Percentiles rank a stretch among this genome's conserved stretches.
phyloP scores from a whole-genome alignment of 1,140 invertebrate species.

The Metopolophium dirhodum region DNA sequence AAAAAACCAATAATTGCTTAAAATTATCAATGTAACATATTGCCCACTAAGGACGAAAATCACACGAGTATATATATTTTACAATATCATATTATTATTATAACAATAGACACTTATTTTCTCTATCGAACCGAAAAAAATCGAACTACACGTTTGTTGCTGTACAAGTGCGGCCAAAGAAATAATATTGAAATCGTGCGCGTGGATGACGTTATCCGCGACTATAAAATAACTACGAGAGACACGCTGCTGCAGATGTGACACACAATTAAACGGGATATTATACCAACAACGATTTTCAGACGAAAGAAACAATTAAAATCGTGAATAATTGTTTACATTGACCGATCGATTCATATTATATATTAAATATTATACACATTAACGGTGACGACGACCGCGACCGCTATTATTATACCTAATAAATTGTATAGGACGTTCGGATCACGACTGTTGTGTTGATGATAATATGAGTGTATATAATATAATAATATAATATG shows the following conservation, averaged over 20 bases:
- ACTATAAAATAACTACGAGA: background rate
- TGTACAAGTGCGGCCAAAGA: background rate
- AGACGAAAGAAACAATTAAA: background rate
- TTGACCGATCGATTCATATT: background rate
- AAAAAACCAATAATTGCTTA: background rate
- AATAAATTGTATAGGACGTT: slow-evolving; percentile 10
- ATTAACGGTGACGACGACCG: background rate
- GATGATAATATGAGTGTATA: background rate
- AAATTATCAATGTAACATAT: background rate
- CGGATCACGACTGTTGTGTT: background rate
- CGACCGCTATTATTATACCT: background rate
- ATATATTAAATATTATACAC: background rate
- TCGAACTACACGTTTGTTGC: background rate
- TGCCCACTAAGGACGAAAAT: background rate
- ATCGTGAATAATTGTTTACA: background rate
- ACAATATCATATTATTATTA: background rate
- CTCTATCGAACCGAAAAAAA: background rate
- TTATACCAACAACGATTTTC: background rate
- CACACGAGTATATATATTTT: background rate
- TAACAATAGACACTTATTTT: background rate
- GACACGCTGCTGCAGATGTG: background rate
- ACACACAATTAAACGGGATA: background rate
- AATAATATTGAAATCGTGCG: slow-evolving; percentile 1
- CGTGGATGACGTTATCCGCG: background rate
- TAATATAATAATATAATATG: too few relatives aligned